These are phyloP conservation scores for Coregonus ussuriensis DNA, from an alignment of 2,797 vertebrate genomes.

Conservation along the genomic window DNA sequence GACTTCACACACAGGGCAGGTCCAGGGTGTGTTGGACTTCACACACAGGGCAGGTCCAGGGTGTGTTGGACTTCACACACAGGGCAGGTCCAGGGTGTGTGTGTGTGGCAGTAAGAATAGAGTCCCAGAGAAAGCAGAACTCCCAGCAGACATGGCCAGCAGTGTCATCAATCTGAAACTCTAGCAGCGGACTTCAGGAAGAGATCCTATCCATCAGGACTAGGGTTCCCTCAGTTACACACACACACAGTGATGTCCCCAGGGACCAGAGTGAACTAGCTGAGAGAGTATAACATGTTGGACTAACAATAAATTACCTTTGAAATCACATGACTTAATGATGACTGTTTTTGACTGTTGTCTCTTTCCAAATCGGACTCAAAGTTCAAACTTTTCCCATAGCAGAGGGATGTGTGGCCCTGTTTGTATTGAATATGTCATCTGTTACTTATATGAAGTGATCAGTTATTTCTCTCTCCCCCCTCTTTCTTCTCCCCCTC, in stretches of 20 bases:
- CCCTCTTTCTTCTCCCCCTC: not conserved
- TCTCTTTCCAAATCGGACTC: not conserved
- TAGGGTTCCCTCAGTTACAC: constrained; percentile 51
- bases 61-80: constrained; percentile 3
- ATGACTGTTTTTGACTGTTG: not conserved
- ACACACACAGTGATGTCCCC: no score
- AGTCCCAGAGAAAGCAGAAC: constrained; percentile 66
- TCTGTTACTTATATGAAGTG: no score
- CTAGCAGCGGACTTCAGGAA: constrained; percentile 65
- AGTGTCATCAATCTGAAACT: constrained; percentile 78
- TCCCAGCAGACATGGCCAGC: constrained; percentile 56
- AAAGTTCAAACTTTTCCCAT: no score
- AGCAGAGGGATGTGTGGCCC: not conserved
- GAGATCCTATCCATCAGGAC: constrained; percentile 64
- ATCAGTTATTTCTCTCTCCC: no score
- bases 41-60: no score
- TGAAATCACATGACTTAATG: not conserved
- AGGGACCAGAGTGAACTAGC: no score
- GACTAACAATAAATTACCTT: not conserved
- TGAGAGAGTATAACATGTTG: not conserved
- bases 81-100: not conserved
- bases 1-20: no score
- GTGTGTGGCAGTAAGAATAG: constrained; percentile 62
- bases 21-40: no score
- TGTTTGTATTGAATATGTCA: not conserved